Base-by-base conservation (phyloP, 2,888 invertebrate genomes). In the Dorcus hopei region DNA sequence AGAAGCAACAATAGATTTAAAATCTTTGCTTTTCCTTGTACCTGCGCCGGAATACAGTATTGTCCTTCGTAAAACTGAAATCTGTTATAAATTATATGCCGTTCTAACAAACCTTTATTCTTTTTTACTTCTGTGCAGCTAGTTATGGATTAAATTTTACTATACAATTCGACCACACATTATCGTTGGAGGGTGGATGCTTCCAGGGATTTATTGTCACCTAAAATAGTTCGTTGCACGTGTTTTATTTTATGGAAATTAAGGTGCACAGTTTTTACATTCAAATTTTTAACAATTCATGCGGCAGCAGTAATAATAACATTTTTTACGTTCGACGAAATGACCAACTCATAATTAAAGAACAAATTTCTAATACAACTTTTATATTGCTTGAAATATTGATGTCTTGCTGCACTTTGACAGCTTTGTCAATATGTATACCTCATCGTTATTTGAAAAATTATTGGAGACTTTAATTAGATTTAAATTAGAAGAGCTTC, bases 21-120 rank as follows among this genome's bases (percentile, higher is more conserved):
- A 75, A 76, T 76, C 75, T 73, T 66, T 70, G 74, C 71, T 72
- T 75, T 75, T 75, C 72, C 73, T 67, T 70, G 72, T 75, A 75
- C 75, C 74, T 75, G 74, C 69, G 65, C 70, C 69, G 72, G 71
- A 73, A 74, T 71, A 68, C 70, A 73, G 71, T 74, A 73, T 73
- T 72, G 72, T 73, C 71, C 70, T 68, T 57, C 40, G 62, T 62
- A 67, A 65, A 65, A 68, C 70, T 61, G 64, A 70, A 68, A 73
- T 71, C 71, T 73, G 72, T 74, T 73, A 74, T 72, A 72, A 74
- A 74, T 72, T 67, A 64, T 69, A 69, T 66, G 69, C 70, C 64
- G 67, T 65, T 69, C 60, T 64, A 63, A 67, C 71, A 68, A 67
- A 66, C 66, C 69, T 68, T 63, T 59, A 61, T 63, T 67, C 67